Conservation (phyloP, 2,797 vertebrate species). For the Hydrolagus colliei region DNA sequence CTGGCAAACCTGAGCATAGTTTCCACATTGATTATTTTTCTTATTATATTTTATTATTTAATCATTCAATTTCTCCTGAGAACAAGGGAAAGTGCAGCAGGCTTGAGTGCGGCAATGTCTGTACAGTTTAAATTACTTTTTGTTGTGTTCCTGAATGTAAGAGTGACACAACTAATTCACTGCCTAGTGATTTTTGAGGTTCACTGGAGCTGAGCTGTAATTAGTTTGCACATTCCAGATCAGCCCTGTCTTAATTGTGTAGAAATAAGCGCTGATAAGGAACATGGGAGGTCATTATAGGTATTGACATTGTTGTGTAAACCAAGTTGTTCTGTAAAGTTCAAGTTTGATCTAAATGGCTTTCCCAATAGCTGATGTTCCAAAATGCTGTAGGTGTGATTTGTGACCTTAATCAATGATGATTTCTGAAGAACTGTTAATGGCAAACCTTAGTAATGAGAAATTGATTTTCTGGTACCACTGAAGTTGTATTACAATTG, state of each 20-base stretch:
- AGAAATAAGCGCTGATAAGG: conserved; percentile 10
- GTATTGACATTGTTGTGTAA: conserved; percentile 20
- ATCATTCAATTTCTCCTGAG: background rate
- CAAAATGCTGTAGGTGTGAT: background rate
- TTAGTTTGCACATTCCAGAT: background rate
- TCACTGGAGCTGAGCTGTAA: conserved; percentile 13
- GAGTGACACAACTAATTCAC: conserved; percentile 8
- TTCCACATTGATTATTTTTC: background rate
- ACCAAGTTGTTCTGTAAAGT: conserved; percentile 12
- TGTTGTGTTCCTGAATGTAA: background rate
- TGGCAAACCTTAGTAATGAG: conserved; percentile 9
- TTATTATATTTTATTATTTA: background rate
- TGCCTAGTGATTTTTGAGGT: conserved; percentile 17
- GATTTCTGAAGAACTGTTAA: conserved; percentile 2
- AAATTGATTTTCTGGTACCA: conserved; percentile 15
- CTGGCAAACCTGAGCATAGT: no score
- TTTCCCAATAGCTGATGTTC: conserved; percentile 21
- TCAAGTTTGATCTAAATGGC: conserved; percentile 24
- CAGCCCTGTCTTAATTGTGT: conserved; percentile 12
- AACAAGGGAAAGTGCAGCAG: background rate
- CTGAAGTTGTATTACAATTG: background rate
- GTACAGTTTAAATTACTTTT: background rate
- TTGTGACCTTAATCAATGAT: conserved; percentile 18
- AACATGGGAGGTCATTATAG: conserved; percentile 11
- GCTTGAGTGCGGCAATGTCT: background rate